phyloP scores from a whole-genome alignment of 2,888 invertebrate genomes.

The Scaeva pyrastri region DNA sequence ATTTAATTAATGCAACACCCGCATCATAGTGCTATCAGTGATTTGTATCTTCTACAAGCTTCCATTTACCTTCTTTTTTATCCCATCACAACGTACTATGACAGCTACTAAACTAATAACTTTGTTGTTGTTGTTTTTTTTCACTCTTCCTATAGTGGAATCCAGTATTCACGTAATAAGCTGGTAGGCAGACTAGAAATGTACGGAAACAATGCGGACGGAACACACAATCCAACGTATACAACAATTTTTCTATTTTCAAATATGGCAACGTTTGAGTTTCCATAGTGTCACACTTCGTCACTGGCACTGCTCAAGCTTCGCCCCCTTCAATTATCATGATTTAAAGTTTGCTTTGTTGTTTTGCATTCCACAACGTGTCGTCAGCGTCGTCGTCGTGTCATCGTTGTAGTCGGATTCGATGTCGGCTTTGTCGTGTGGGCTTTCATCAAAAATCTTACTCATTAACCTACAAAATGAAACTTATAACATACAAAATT shows the following conservation, averaged over 20 bases:
- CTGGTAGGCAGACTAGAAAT: slow-evolving; percentile 8
- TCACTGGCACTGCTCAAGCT: slow-evolving; percentile 9
- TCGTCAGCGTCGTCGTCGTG: background rate
- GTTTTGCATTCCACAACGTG: slow-evolving; percentile 44
- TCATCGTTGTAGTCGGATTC: background rate
- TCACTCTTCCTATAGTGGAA: background rate
- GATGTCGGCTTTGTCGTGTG: slow-evolving; percentile 19
- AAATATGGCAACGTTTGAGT: slow-evolving; percentile 33
- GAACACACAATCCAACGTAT: slow-evolving; percentile 2
- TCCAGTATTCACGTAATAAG: slow-evolving; percentile 13
- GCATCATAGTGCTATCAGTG: slow-evolving; percentile 36
- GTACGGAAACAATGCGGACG: slow-evolving; percentile 42
- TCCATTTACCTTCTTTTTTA: slow-evolving; percentile 7
- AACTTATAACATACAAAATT: background rate
- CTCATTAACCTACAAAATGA: slow-evolving; percentile 51
- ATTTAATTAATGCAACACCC: slow-evolving; percentile 41
- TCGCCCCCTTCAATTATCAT: slow-evolving; percentile 27
- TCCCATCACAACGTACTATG: slow-evolving; percentile 3
- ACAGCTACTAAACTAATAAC: slow-evolving; percentile 40
- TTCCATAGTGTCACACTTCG: slow-evolving; percentile 35
- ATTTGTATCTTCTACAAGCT: slow-evolving; percentile 25
- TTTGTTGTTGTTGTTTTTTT: background rate
- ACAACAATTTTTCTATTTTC: slow-evolving; percentile 21
- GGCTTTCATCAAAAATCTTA: slow-evolving; percentile 17
- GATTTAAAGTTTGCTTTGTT: slow-evolving; percentile 47